phyloP scores from a whole-genome alignment of 2,113 vertebrate genomes.

The Coregonus clupeaformis region DNA sequence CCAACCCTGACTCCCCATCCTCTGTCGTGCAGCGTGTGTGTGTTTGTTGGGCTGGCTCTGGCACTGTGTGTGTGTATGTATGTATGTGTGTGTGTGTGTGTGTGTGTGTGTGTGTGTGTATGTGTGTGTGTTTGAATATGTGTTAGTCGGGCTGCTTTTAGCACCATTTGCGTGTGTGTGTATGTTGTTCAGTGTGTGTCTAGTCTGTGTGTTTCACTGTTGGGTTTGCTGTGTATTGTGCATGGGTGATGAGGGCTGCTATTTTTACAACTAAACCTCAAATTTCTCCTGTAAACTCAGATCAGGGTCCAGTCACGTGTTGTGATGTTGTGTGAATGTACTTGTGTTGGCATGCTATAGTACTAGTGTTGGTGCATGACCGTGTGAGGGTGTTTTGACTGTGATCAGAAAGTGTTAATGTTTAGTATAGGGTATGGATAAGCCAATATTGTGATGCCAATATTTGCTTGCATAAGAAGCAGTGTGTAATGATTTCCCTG shows the following conservation, averaged over 20 bases:
- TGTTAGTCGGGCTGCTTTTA: slow-evolving; percentile 29
- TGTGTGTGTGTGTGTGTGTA: slow-evolving; percentile 10
- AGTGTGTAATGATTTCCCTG: slow-evolving; percentile 61
- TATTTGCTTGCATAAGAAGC: slow-evolving; percentile 69
- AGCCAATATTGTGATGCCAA: slow-evolving; percentile 73
- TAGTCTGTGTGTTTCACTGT: slow-evolving; percentile 4
- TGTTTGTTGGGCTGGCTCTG: no score
- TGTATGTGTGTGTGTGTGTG: slow-evolving; percentile 6
- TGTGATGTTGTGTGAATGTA: slow-evolving; percentile 51
- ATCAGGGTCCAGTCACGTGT: slow-evolving; percentile 46
- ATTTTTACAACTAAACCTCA: neutral
- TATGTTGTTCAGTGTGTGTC: slow-evolving; percentile 16
- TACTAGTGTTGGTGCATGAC: slow-evolving; percentile 46
- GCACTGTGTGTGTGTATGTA: no score
- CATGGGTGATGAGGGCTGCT: neutral
- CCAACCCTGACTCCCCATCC: slow-evolving; percentile 58
- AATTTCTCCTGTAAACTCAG: neutral
- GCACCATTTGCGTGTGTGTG: slow-evolving; percentile 14
- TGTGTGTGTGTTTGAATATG: neutral
- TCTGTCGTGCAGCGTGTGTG: slow-evolving; percentile 22
- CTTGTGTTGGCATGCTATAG: slow-evolving; percentile 28
- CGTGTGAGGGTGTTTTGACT: slow-evolving; percentile 10
- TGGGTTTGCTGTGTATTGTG: slow-evolving; percentile 33
- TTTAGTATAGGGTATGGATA: slow-evolving; percentile 44
- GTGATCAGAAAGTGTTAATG: slow-evolving; percentile 45